phyloP scores from a whole-genome alignment of 1,140 invertebrate genomes.

The Druon quercuslanigerum region DNA sequence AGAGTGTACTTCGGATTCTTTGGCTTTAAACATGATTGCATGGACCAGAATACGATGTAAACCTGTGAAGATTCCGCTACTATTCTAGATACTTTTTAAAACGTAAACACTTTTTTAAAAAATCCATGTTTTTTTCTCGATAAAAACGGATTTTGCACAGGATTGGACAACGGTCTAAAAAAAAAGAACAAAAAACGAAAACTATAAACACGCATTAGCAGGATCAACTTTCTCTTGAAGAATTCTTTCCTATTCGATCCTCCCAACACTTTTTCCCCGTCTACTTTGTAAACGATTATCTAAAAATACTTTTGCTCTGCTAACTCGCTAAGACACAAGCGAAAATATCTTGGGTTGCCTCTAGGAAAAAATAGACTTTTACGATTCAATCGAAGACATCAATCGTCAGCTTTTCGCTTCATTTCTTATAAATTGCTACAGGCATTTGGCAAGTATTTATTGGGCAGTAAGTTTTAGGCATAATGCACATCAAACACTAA shows the following conservation, averaged over 20 bases:
- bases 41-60: constrained; percentile 30
- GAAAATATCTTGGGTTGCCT: not conserved
- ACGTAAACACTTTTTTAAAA: constrained; percentile 35
- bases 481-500: constrained; percentile 29
- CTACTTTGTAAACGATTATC: constrained; percentile 16
- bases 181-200: not conserved
- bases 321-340: constrained; percentile 21
- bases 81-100: constrained; percentile 18
- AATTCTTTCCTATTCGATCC: not conserved
- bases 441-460: constrained; percentile 32
- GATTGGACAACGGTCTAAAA: constrained; percentile 9
- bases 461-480: constrained; percentile 20
- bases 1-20: constrained; percentile 27
- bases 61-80: constrained; percentile 20
- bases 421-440: constrained; percentile 32
- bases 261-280: not conserved
- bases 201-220: too few relatives aligned
- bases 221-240: not conserved
- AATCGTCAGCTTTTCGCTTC: constrained; percentile 10
- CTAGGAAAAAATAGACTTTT: constrained; percentile 45
- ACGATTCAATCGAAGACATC: constrained; percentile 25
- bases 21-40: constrained; percentile 29
- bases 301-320: constrained; percentile 24
- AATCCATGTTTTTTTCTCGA: not conserved
- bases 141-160: constrained; percentile 30